These are phyloP conservation scores for Hozukius guyotensis DNA, from an alignment of 2,797 vertebrate species.

Conservation along the genomic window DNA sequence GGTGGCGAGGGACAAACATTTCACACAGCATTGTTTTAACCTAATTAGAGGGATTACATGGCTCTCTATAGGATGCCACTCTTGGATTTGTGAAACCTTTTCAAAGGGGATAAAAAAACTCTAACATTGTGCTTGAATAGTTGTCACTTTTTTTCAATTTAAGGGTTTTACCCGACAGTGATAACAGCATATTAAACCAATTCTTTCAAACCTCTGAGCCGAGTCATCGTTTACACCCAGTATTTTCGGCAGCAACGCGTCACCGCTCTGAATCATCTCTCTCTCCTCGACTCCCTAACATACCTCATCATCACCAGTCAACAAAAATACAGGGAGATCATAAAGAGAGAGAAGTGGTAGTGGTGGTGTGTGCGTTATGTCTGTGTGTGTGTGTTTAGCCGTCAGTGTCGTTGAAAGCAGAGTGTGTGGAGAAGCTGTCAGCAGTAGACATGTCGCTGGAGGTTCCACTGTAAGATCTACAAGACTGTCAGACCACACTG, in stretches of 20 bases:
- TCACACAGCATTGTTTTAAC: slow-evolving; percentile 9
- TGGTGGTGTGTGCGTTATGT: background rate
- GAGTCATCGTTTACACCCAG: slow-evolving; percentile 57
- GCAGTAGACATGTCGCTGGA: slow-evolving; percentile 64
- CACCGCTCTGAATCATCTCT: slow-evolving; percentile 70
- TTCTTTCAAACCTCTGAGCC: slow-evolving; percentile 52
- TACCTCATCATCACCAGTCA: slow-evolving; percentile 70
- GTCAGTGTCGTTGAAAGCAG: slow-evolving; percentile 62
- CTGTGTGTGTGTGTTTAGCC: slow-evolving; percentile 37
- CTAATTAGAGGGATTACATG: slow-evolving; percentile 45
- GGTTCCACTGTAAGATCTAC: slow-evolving; percentile 72
- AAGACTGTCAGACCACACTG: slow-evolving; percentile 72
- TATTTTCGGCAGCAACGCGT: slow-evolving; percentile 52
- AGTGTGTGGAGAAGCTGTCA: slow-evolving; percentile 79
- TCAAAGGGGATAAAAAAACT: slow-evolving; percentile 27
- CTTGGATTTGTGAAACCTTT: slow-evolving; percentile 24
- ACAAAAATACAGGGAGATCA: slow-evolving; percentile 74
- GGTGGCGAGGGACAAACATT: slow-evolving; percentile 15
- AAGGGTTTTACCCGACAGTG: slow-evolving; percentile 35
- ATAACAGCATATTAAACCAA: slow-evolving; percentile 52
- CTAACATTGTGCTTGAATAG: background rate
- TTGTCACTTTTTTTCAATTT: slow-evolving; percentile 27
- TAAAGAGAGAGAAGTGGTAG: slow-evolving; percentile 51
- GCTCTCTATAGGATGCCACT: slow-evolving; percentile 4
- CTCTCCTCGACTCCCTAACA: slow-evolving; percentile 63